These are phyloP conservation scores for Centrocercus urophasianus DNA, from an alignment of 2,113 vertebrate genomes.

Conservation along the genomic window DNA sequence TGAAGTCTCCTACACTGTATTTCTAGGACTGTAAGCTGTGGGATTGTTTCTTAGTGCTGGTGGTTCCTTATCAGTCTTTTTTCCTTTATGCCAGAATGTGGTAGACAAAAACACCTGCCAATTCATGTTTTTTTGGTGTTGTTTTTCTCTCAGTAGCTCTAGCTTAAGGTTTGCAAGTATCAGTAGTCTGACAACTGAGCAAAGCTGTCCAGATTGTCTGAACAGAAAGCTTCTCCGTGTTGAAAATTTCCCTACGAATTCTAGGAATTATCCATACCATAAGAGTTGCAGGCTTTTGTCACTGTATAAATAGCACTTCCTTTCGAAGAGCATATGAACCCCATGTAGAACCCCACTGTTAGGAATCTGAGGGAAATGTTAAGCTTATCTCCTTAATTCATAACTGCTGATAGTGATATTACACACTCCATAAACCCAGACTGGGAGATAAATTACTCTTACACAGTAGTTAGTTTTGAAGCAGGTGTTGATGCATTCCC, in stretches of 20 bases:
- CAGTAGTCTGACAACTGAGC: background rate
- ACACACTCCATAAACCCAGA: background rate
- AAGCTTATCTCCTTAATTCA: background rate
- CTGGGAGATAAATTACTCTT: background rate
- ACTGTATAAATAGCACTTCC: background rate
- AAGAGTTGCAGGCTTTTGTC: background rate
- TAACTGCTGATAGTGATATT: background rate
- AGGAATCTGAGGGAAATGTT: background rate
- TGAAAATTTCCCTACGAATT: background rate
- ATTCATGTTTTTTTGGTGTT: background rate
- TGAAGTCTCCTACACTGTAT: background rate
- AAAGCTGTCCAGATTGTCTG: background rate
- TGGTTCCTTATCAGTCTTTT: background rate
- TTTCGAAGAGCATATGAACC: background rate
- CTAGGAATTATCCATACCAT: fast-evolving
- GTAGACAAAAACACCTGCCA: background rate
- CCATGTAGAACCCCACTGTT: background rate
- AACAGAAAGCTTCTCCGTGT: background rate
- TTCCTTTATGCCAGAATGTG: background rate
- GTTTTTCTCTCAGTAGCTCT: background rate
- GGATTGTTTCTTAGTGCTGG: background rate
- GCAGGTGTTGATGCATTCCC: background rate
- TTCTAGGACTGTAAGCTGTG: background rate
- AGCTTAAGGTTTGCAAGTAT: background rate
- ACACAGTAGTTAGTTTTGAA: background rate